Conservation (phyloP, 1,140 invertebrate species). For the Colletes latitarsis region DNA sequence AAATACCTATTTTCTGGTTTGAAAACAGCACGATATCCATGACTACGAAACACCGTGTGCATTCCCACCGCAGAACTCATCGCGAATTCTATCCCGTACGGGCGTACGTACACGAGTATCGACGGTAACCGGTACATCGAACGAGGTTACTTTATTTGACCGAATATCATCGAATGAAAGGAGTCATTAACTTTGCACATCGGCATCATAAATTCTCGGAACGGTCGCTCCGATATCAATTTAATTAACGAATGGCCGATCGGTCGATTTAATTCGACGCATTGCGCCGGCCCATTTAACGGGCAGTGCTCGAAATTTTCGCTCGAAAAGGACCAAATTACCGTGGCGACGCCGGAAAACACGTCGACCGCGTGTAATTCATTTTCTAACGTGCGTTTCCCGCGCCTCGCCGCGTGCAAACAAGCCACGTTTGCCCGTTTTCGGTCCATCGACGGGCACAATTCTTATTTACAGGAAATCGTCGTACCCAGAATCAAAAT, state of each 20-base stretch:
- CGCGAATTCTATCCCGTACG: no score
- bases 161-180: conserved; percentile 4
- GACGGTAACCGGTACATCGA: no score
- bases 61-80: no score
- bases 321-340: not conserved
- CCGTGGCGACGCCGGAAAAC: not conserved
- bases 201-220: conserved; percentile 2
- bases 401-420: no score
- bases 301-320: not conserved
- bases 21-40: no score
- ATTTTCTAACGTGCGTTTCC: not conserved
- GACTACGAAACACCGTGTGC: no score
- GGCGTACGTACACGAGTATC: no score
- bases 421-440: no score
- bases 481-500: no score
- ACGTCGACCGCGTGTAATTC: not conserved
- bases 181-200: conserved; percentile 1
- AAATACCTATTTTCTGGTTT: no score
- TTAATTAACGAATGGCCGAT: conserved; percentile 25
- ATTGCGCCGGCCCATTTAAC: not conserved
- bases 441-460: no score
- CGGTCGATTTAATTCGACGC: conserved; percentile 8
- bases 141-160: not conserved
- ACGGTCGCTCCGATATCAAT: not conserved
- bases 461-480: no score